Evolutionary conservation across 53 echinoderm and acorn worm species (phyloP), one percentile per base, ranked within the genome.

Genomic region (Pentamera pediparva): DNA sequence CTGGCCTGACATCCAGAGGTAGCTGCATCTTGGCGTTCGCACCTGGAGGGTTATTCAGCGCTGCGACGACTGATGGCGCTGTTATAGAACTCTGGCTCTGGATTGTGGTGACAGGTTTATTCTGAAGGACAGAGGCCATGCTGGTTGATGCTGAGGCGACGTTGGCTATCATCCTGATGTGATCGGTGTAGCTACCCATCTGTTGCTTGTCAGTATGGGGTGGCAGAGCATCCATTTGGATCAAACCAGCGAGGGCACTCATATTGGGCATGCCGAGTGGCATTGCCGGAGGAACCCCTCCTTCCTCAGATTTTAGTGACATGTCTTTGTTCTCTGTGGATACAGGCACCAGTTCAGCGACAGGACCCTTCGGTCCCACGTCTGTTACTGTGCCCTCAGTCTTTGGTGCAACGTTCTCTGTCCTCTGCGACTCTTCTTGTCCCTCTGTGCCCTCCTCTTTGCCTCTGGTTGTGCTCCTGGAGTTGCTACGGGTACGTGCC

Each of bases 61-160:
- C 92, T 22, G 88, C 85, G 20, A 92, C 85, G 51, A 92, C 92
- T 69, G 92, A 82, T 12, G 79, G 78, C 25, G 61, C 52, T 22
- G 39, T 69, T 50, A 67, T 32, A 12, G 63, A 45, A 48, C 30
- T 33, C 52, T 40, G 76, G 58, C 76, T 55, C 39, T 48, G 69
- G 63, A 49, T 51, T 49, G 60, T 18, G 22, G 36, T 55, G 28
- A 31, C 35, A 18, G 65, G 45, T 35, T 63, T 56, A 33, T 71
- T 54, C 30, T 70, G 70, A 6, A 69, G 54, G 20, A 62, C 73
- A 1, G 59, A 36, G 32, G 64, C 63, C 56, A 71, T 50, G 30
- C 69, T 69, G 38, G 79, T 69, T 3, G 56, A 28, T 4, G 79
- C 65, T 13, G 79, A 69, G 4, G 73, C 33, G 35, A 72, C 73